A percentile compares a stretch with the other conserved stretches of the same genome.
phyloP scores from a whole-genome alignment of 2,113 vertebrate genomes.

The Leucosticte australis region DNA sequence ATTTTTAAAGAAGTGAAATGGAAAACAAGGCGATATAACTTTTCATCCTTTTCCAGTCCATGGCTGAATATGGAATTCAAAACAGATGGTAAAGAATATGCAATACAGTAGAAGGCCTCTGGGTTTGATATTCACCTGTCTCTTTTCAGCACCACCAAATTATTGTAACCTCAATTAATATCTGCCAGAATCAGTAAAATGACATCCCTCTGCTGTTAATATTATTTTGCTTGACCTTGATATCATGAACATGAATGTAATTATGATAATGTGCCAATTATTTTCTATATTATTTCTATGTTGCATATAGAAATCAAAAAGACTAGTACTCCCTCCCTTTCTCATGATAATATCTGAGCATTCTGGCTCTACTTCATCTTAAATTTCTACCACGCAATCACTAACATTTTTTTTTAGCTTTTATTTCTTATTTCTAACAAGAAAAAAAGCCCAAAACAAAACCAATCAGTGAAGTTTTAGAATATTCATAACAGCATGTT shows the following conservation, averaged over 20 bases:
- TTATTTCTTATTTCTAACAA: background rate
- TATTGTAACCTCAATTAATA: background rate
- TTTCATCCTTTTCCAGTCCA: background rate
- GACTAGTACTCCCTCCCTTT: background rate
- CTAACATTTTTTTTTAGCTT: background rate
- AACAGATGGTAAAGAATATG: background rate
- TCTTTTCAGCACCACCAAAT: background rate
- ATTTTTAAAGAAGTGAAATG: background rate
- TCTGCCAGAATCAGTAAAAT: background rate
- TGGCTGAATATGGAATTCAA: background rate
- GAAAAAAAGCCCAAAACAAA: background rate
- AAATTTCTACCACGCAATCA: background rate
- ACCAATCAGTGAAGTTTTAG: background rate
- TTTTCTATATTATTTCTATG: background rate
- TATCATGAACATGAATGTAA: constrained; percentile 25
- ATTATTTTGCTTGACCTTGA: background rate
- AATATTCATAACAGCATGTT: background rate
- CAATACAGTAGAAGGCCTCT: background rate
- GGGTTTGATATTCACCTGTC: background rate
- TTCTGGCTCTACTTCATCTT: background rate
- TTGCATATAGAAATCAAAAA: background rate
- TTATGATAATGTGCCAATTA: constrained; percentile 25
- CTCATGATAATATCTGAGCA: constrained; percentile 12
- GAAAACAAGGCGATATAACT: background rate
- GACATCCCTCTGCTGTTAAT: background rate